A percentile compares a stretch with the other conserved stretches of the same genome.
Evolutionary conservation across 2,113 vertebrate species (phyloP).

Genomic region (Lepus americanus): DNA sequence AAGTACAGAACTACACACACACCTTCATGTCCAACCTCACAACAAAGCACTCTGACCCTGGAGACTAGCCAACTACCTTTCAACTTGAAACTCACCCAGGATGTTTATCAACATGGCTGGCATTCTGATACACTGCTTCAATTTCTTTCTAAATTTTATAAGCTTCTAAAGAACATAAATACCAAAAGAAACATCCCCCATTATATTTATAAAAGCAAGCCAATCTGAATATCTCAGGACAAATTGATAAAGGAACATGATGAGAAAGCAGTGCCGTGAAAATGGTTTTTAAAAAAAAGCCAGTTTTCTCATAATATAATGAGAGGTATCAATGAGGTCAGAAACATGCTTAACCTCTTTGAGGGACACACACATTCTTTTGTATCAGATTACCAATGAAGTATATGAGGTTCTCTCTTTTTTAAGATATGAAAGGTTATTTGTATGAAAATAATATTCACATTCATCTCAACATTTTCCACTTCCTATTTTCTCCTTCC

Average conservation of each 20-base stretch:
- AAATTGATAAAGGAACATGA: conserved; percentile 19
- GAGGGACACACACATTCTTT: conserved; percentile 5
- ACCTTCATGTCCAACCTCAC: neutral
- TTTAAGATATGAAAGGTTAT: conserved; percentile 38
- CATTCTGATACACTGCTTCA: neutral
- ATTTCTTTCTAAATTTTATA: conserved; percentile 11
- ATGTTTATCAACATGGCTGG: neutral
- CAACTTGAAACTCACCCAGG: neutral
- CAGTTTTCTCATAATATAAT: neutral
- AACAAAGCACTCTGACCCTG: neutral
- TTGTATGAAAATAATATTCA: conserved; percentile 56
- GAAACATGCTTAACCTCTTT: neutral
- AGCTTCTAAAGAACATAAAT: conserved; percentile 13
- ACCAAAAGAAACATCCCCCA: neutral
- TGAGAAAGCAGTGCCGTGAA: neutral
- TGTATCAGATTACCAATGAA: neutral
- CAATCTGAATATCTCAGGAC: neutral
- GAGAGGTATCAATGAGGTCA: neutral
- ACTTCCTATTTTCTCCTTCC: neutral
- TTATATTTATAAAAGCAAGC: neutral
- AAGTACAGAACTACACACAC: neutral
- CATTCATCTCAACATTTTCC: neutral
- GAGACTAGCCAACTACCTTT: conserved; percentile 19
- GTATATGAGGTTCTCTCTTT: neutral
- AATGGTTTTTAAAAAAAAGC: neutral